Base-by-base conservation (phyloP, 2,113 vertebrate genomes). In the Orcinus orca region DNA sequence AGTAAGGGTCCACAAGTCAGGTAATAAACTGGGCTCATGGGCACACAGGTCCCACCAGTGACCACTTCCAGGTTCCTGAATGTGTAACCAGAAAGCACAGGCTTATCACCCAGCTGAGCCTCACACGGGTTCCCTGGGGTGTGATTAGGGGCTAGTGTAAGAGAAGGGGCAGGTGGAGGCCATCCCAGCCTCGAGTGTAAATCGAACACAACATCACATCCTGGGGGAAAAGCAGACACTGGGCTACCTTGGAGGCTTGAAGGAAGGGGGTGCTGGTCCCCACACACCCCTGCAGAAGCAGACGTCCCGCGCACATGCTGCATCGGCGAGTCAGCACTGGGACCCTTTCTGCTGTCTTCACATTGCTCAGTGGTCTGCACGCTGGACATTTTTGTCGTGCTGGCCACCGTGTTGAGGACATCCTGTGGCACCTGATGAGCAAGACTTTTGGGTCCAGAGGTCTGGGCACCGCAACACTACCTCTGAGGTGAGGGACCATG, bases 341-440 rank as follows among this genome's bases (percentile, higher is more conserved):
- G 53, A 26, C 77, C 21, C 21, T 36, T 12, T 36, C 77, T 81
- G 77, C 33, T 80, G 21, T 36, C 21, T 58, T 58, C 21, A 36
- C 33, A 36, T 58, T 2, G 1, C n/a, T 38, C 77, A 9, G 13
- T 58, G 53, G 23, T 26, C 77, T 80, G 53, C n/a, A 58, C 1
- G 12, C n/a, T 36, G 33, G 77, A 80, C n/a, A 6, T 36, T 36
- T n/a, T 55, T 0, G 0, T 13, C 0, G 0, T 13, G n/a, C n/a
- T 81, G 77, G 23, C 77, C 23, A 15, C 53, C 53, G 4, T 17
- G 53, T 10, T 11, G 53, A 38, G n/a, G 77, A 38, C 23, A 36
- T 2, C 77, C 77, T 26, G 53, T 15, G 21, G 77, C 23, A 58
- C 23, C 8, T 60, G 21, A 53, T 38, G 23, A 81, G 53, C n/a